Conservation (phyloP, 2,888 invertebrate species). For the Trachelus stipa region DNA sequence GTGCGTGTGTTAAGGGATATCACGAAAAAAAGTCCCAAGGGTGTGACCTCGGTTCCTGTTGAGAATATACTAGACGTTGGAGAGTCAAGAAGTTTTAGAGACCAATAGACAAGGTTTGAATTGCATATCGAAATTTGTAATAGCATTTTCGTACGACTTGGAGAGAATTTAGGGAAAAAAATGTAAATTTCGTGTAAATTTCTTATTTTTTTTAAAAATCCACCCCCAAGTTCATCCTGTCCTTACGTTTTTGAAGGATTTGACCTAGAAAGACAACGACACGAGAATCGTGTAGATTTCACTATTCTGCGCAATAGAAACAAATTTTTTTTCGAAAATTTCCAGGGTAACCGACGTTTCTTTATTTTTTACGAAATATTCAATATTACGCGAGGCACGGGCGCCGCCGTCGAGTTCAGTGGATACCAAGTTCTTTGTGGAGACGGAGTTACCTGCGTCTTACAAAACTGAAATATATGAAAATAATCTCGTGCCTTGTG, state of each 20-base stretch:
- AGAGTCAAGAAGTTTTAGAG: background rate
- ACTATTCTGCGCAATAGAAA: background rate
- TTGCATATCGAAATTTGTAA: background rate
- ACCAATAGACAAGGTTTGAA: background rate
- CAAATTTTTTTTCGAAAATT: conserved; percentile 1
- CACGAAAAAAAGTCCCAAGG: background rate
- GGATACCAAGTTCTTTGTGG: background rate
- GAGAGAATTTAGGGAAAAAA: background rate
- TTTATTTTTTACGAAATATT: conserved; percentile 19
- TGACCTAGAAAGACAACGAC: background rate
- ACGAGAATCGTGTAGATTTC: background rate
- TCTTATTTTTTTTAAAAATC: background rate
- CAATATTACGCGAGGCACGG: conserved; percentile 5
- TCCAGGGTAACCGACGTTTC: background rate
- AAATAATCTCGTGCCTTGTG: background rate
- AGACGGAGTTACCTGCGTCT: background rate
- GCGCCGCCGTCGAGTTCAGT: conserved; percentile 2
- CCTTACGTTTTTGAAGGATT: background rate
- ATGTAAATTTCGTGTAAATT: background rate
- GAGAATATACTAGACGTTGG: background rate
- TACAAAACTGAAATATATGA: background rate
- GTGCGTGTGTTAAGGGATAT: background rate
- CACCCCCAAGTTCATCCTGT: background rate
- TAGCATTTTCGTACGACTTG: background rate
- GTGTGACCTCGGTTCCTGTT: background rate